Evolutionary conservation across 2,797 vertebrate species (phyloP).

Genomic region (Ctenosaura bakeri): DNA sequence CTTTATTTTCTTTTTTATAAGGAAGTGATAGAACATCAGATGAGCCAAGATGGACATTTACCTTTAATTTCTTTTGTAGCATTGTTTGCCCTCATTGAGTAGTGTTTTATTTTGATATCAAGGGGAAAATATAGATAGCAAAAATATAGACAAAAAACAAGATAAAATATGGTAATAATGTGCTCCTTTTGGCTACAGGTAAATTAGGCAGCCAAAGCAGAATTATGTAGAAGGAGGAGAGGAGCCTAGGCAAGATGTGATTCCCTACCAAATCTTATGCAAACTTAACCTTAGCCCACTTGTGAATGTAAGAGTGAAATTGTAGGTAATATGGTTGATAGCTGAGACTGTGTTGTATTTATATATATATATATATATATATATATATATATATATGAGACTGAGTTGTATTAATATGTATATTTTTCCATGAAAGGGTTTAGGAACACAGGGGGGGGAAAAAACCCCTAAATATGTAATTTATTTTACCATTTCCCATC

Average conservation of each 20-base stretch:
- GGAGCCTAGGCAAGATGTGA: background rate
- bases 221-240: background rate
- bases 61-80: slow-evolving; percentile 41
- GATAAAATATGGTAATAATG: background rate
- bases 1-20: slow-evolving; percentile 14
- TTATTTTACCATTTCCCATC: too few species aligned
- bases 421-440: too few species aligned
- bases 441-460: too few species aligned
- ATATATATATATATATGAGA: too few species aligned
- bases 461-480: too few species aligned
- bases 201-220: background rate
- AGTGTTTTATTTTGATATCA: background rate
- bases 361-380: too few species aligned
- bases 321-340: background rate
- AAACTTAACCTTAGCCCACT: background rate
- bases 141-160: background rate
- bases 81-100: background rate
- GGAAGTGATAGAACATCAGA: background rate
- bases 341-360: background rate
- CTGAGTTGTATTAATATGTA: too few species aligned
- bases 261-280: background rate
- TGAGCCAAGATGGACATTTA: slow-evolving; percentile 28
- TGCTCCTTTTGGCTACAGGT: background rate
- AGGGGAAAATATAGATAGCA: background rate
- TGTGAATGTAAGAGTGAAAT: background rate